These are phyloP conservation scores for Drosophila affinis DNA, from an alignment of 2,888 invertebrate species.

Conservation along the genomic window DNA sequence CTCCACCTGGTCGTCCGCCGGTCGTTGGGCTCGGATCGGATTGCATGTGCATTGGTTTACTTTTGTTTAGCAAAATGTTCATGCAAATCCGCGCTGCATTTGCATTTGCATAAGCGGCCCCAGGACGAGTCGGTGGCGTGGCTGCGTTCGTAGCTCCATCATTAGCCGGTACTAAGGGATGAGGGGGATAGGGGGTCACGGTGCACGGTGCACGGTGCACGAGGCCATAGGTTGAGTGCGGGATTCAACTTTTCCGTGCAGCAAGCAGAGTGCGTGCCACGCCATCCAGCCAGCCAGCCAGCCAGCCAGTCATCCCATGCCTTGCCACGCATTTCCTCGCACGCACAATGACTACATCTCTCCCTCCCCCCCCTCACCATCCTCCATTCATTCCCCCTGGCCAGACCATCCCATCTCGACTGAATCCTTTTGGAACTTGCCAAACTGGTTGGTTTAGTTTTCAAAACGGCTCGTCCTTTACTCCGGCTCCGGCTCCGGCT, in stretches of 20 bases:
- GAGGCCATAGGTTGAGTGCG: constrained; percentile 5
- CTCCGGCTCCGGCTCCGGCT: neutral
- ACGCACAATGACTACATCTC: constrained; percentile 40
- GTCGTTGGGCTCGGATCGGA: constrained; percentile 30
- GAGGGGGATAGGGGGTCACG: too few species aligned
- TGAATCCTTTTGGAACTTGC: constrained; percentile 63
- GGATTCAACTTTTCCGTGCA: constrained; percentile 30
- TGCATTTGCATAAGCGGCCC: constrained; percentile 59
- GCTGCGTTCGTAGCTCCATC: constrained; percentile 2
- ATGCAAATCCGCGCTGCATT: constrained; percentile 53
- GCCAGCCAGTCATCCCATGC: constrained; percentile 26
- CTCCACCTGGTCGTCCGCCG: neutral
- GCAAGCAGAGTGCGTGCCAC: constrained; percentile 15
- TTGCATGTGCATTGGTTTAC: constrained; percentile 50
- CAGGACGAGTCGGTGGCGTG: constrained; percentile 22
- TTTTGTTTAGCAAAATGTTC: constrained; percentile 56
- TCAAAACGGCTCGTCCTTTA: constrained; percentile 32
- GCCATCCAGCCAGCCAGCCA: constrained; percentile 21
- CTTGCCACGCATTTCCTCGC: constrained; percentile 55
- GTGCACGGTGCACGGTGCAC: neutral
- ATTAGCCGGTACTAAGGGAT: constrained; percentile 1
- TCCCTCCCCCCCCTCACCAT: neutral
- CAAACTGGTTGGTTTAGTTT: constrained; percentile 77
- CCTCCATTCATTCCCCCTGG: neutral
- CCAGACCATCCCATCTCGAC: constrained; percentile 9